phyloP scores from a whole-genome alignment of 2,113 vertebrate genomes.

The Chitala chitala region DNA sequence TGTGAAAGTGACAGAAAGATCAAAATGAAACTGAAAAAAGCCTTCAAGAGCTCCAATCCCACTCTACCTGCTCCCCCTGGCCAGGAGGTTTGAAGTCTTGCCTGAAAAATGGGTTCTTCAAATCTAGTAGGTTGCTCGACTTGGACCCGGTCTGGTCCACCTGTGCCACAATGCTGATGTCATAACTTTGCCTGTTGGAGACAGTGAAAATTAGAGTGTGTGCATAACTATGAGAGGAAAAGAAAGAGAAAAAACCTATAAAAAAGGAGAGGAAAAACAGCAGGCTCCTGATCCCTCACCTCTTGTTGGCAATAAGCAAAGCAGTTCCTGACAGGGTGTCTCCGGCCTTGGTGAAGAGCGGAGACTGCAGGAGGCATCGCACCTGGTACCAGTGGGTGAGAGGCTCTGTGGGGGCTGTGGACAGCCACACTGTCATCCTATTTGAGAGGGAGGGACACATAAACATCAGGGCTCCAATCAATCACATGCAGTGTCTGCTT shows the following conservation, averaged over 20 bases:
- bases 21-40: neutral
- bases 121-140: constrained; percentile 89
- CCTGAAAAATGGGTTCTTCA: constrained; percentile 96
- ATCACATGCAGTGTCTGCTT: neutral
- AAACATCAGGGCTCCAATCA: neutral
- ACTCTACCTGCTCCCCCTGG: too few relatives aligned
- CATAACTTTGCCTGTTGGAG: constrained; percentile 82
- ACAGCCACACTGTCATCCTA: constrained; percentile 91
- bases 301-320: constrained; percentile 84
- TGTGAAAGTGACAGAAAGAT: constrained; percentile 42
- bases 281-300: constrained; percentile 51
- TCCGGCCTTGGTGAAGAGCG: constrained; percentile 87
- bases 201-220: too few relatives aligned
- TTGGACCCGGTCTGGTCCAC: constrained; percentile 95
- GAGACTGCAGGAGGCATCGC: constrained; percentile 89
- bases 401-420: constrained; percentile 87
- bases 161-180: constrained; percentile 94
- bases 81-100: constrained; percentile 37
- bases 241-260: neutral
- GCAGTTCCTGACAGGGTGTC: constrained; percentile 90
- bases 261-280: neutral
- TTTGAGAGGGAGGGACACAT: neutral
- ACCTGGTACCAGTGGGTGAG: constrained; percentile 96
- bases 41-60: neutral
- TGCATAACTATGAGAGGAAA: neutral